Evolutionary conservation across 1,140 invertebrate genomes (phyloP), one percentile per base, ranked within the genome.

Genomic region (Caerostris extrusa): DNA sequence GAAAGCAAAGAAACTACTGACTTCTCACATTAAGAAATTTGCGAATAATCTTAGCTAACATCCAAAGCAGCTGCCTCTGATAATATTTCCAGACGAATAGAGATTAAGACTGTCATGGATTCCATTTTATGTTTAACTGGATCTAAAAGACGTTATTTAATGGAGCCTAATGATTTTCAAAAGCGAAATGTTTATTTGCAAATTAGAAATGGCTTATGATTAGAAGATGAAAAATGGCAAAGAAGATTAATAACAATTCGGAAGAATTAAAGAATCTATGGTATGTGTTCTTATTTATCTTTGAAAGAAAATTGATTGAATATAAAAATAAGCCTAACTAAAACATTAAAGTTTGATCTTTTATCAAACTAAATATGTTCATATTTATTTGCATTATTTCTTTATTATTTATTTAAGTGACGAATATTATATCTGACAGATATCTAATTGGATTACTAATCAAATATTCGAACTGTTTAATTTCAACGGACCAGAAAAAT

Each of bases 81-180:
- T 85, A 56, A 58, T 85, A 57, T 85, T 83, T 85, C 57, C 19
- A 57, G 82, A 8, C 7, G 7, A 58, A 3, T 19, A 85, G 19
- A 85, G 55, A 85, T 8, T 85, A 12, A 34, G 82, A 58, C 82
- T 85, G 57, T 34, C 82, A 34, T 50, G 17, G 57, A 57, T 85
- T 85, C 19, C 7, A 7, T 19, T 85, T 34, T 85, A 4, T 19
- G 8, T 58, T 17, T 85, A 85, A 58, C 57, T n/a, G 82, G 82
- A 58, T 58, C 19, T n/a, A 85, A 58, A n/a, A 85, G 82, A 83
- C 50, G n/a, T 57, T 57, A 56, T 83, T 58, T 17, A 57, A 57
- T 57, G 55, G 55, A 7, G 19, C 55, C 14, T 58, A 83, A 83
- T 83, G 82, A n/a, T 56, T 55, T 57, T 83, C n/a, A 7, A 17